phyloP scores from a whole-genome alignment of 2,888 invertebrate species.

The Oxyteleia sp. region DNA sequence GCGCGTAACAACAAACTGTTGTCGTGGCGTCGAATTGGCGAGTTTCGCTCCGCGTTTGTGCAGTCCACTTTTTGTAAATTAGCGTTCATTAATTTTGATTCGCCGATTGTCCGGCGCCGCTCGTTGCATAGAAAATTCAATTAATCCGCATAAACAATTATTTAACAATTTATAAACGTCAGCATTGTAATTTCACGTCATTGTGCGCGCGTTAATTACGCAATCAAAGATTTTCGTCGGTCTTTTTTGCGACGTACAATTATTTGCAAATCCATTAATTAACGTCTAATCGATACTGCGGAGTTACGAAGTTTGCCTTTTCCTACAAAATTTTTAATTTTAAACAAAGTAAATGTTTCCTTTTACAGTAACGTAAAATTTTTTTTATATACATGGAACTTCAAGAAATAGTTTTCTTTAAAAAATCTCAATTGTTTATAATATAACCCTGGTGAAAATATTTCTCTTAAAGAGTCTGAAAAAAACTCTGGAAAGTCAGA shows the following conservation, averaged over 20 bases:
- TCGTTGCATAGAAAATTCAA: background rate
- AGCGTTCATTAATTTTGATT: conserved; percentile 2
- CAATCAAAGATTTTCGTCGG: background rate
- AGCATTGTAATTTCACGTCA: background rate
- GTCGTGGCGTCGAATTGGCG: background rate
- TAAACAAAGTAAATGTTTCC: no score
- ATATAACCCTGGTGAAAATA: no score
- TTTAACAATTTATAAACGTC: background rate
- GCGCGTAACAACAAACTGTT: background rate
- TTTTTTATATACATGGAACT: no score
- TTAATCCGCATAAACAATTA: background rate
- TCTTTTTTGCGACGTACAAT: background rate
- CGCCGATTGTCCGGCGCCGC: background rate
- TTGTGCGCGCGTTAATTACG: background rate
- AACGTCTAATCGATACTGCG: background rate
- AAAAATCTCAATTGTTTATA: no score
- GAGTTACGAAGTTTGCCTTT: background rate
- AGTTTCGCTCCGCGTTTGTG: background rate
- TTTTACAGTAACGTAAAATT: no score
- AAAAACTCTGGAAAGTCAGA: no score
- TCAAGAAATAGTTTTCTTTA: no score
- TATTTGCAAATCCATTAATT: background rate
- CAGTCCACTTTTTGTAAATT: background rate
- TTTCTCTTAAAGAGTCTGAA: no score
- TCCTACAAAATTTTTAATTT: no score